phyloP scores from a whole-genome alignment of 2,113 vertebrate genomes.

The Connochaetes taurinus region DNA sequence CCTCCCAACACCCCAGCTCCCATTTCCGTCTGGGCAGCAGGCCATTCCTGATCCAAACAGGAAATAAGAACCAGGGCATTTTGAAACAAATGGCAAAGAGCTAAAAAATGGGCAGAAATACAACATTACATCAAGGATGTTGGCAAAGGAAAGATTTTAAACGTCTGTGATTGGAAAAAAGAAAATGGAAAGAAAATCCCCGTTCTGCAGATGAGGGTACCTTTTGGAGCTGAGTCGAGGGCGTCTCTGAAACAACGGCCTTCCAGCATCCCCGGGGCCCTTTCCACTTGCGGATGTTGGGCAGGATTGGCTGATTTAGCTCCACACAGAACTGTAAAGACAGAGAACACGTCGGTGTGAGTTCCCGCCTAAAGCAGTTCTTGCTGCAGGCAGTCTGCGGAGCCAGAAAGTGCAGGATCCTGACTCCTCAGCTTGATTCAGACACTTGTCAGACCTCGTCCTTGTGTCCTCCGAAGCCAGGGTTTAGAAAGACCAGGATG shows the following conservation, averaged over 20 bases:
- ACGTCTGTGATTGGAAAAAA: neutral
- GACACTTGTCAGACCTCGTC: neutral
- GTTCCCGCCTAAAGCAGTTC: rapidly evolving
- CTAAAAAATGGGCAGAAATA: neutral
- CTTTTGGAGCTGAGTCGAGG: constrained; percentile 82
- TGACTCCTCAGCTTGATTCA: too few species aligned
- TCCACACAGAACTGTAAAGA: constrained; percentile 90
- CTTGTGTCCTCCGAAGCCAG: neutral
- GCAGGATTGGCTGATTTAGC: constrained; percentile 90
- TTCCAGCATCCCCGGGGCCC: constrained; percentile 90
- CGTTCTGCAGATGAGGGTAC: constrained; percentile 70
- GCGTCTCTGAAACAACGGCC: constrained; percentile 85
- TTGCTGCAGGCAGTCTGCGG: rapidly evolving
- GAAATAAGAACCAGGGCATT: neutral
- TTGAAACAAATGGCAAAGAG: neutral
- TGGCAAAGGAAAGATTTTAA: neutral
- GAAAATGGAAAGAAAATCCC: neutral
- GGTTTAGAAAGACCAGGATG: neutral
- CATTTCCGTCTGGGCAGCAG: neutral
- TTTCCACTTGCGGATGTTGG: constrained; percentile 92
- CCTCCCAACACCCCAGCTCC: neutral
- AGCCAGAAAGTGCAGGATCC: neutral
- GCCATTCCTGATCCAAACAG: neutral
- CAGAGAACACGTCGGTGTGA: neutral
- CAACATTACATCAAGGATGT: neutral